Evolutionary conservation across 2,888 invertebrate species (phyloP).

Genomic region (Hyposoter dolosus): DNA sequence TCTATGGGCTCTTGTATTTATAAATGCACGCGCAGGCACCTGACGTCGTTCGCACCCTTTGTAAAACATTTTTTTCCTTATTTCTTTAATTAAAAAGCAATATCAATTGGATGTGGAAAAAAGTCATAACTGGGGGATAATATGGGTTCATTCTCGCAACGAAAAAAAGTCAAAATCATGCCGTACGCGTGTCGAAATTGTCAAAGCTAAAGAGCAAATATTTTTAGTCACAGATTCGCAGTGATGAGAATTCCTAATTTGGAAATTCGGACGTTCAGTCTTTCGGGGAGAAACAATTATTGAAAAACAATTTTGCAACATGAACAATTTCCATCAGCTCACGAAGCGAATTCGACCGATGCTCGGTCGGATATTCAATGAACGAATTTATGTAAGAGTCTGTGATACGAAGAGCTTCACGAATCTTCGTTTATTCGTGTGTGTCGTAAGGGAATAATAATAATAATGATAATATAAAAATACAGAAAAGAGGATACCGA

Average conservation of each 20-base stretch:
- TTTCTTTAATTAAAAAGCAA: background rate
- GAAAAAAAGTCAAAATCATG: background rate
- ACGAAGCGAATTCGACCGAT: background rate
- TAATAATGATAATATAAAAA: conserved; percentile 17
- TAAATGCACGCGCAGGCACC: conserved; percentile 15
- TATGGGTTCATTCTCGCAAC: background rate
- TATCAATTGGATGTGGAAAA: background rate
- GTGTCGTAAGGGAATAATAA: background rate
- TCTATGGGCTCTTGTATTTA: conserved; percentile 43
- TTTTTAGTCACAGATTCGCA: background rate
- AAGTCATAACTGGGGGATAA: background rate
- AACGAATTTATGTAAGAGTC: background rate
- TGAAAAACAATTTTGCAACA: background rate
- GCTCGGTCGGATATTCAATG: background rate
- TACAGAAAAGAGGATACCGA: conserved; percentile 34
- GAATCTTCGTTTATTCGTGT: conserved; percentile 12
- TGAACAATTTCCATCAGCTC: background rate
- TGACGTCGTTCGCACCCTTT: background rate
- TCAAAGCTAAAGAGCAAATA: background rate
- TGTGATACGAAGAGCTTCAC: background rate
- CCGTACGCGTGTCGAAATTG: too few species aligned
- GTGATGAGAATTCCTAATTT: background rate
- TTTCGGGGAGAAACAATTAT: background rate
- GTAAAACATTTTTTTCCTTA: background rate
- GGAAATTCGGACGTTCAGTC: background rate